Evolutionary conservation across 2,888 invertebrate genomes (phyloP), one percentile per base, ranked within the genome.

Genomic region (Thera obeliscata): DNA sequence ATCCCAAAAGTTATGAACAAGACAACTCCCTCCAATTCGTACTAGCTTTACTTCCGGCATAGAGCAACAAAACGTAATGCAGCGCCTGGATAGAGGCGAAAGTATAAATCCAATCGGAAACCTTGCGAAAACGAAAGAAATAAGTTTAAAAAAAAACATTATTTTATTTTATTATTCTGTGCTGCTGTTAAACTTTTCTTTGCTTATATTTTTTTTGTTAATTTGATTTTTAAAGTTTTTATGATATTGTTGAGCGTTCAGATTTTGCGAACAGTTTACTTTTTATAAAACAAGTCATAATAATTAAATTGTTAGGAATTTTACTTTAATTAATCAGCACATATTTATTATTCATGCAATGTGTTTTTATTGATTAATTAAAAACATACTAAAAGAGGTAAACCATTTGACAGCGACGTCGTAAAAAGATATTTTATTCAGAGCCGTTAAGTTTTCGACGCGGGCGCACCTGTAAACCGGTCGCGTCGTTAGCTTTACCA

Each of bases 341-440:
- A 46, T 48, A 8, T 50, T 35, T 63, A 11, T 54, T 22, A 22
- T 22, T 22, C 43, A 54, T 22, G 33, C 41, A 41, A 41, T 60
- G 12, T 22, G 62, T 7, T 59, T 64, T 64, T 9, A 64, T 61
- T 38, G 56, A 54, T 56, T 52, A 60, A 67, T 67, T 67, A 67
- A 67, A 62, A 63, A 56, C 12, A 8, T 54, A 50, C 50, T 35
- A 55, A 56, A 59, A 43, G 52, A 67, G 50, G 41, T 54, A 52
- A 63, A 66, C 12, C 54, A 56, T 63, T 58, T 58, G 22, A 35
- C 64, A 54, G 43, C 22, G 57, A 22, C 11, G 59, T 50, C 59
- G 43, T 67, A 67, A 67, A 67, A 57, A 54, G 33, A 36, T 54
- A 22, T 60, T 60, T 64, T 64, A 67, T 60, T 56, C 54, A 11